Conservation (phyloP, 1,140 invertebrate genomes). For the Penaeus vannamei region DNA sequence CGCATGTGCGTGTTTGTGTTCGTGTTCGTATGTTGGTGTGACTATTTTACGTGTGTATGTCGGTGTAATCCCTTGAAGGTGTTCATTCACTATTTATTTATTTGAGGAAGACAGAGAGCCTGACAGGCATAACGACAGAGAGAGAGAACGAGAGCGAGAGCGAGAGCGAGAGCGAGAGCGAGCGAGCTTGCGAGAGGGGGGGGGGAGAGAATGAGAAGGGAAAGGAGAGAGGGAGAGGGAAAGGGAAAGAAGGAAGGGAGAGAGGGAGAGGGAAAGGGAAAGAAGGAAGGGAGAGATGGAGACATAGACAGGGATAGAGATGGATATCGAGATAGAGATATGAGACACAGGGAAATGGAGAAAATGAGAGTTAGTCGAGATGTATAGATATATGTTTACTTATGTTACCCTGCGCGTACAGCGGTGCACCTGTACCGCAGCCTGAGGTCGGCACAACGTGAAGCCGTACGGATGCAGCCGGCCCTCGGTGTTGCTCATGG, state of each 20-base stretch:
- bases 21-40: neutral
- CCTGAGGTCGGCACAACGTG: neutral
- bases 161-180: too few relatives aligned
- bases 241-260: too few relatives aligned
- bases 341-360: neutral
- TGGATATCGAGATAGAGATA: neutral
- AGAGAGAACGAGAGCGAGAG: neutral
- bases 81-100: too few relatives aligned
- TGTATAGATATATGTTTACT: too few relatives aligned
- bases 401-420: too few relatives aligned
- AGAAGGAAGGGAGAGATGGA: neutral
- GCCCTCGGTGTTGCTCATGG: neutral
- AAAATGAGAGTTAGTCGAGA: too few relatives aligned
- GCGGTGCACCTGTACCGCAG: too few relatives aligned
- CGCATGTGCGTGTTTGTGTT: neutral
- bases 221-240: too few relatives aligned
- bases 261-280: neutral
- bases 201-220: too few relatives aligned
- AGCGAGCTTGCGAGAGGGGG: too few relatives aligned
- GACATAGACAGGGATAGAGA: slow-evolving; percentile 18
- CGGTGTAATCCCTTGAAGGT: too few relatives aligned
- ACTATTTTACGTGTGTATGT: neutral
- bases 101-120: neutral
- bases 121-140: neutral
- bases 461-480: neutral